Evolutionary conservation across 2,797 vertebrate species (phyloP).

Genomic region (Buceros bicornis): DNA sequence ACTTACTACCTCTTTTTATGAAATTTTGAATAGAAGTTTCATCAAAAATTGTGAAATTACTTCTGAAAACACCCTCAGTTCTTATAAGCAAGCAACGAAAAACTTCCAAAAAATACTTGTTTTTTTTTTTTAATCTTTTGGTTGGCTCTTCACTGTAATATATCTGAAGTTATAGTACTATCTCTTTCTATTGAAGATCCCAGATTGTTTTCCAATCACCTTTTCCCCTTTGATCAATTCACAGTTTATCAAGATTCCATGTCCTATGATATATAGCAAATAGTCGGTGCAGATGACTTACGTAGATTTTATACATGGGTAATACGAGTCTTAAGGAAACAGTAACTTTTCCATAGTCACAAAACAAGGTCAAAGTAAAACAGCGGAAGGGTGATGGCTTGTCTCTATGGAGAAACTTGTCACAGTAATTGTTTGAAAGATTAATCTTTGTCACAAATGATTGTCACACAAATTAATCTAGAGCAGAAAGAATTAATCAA

Average conservation of each 20-base stretch:
- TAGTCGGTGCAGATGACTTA: background rate
- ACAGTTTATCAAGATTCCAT: background rate
- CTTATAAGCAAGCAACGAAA: background rate
- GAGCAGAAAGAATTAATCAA: slow-evolving; percentile 55
- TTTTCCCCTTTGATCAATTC: background rate
- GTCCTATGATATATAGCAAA: background rate
- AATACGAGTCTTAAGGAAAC: background rate
- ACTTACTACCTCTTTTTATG: background rate
- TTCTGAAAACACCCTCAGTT: background rate
- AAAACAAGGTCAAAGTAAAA: slow-evolving; percentile 48
- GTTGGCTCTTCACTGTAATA: background rate
- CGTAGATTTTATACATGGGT: background rate
- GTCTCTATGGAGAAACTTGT: slow-evolving; percentile 22
- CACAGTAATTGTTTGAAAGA: slow-evolving; percentile 58
- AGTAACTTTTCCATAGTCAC: slow-evolving; percentile 36
- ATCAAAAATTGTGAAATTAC: background rate
- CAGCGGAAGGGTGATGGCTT: background rate
- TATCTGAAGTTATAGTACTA: background rate
- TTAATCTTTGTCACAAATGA: slow-evolving; percentile 63
- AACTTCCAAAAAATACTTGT: background rate
- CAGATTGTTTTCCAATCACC: background rate
- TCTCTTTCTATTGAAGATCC: background rate
- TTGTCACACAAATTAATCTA: slow-evolving; percentile 55
- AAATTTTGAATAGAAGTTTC: background rate
- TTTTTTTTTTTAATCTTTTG: background rate